phyloP scores from a whole-genome alignment of 2,888 invertebrate species.

The Tubiluchus corallicola region DNA sequence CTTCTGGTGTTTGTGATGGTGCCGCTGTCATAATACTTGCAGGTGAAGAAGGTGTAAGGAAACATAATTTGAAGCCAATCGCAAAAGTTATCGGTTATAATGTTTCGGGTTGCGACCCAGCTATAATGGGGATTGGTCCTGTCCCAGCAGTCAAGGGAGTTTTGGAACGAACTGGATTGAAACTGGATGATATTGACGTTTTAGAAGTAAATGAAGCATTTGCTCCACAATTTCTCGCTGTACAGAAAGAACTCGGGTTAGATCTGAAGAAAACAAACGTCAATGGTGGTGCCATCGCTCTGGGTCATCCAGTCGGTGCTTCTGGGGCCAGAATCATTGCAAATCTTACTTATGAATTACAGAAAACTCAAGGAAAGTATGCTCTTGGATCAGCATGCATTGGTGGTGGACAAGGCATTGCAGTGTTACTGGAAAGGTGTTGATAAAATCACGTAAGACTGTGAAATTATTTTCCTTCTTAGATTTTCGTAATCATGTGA shows the following conservation, averaged over 20 bases:
- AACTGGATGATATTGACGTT: constrained; percentile 68
- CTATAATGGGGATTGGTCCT: constrained; percentile 90
- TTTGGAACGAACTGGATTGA: constrained; percentile 54
- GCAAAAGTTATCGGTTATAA: constrained; percentile 79
- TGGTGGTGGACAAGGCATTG: constrained; percentile 96
- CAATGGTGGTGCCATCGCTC: constrained; percentile 85
- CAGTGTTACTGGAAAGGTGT: constrained; percentile 54
- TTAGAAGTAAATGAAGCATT: constrained; percentile 98
- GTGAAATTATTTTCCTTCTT: too few species aligned
- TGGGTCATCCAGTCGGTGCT: constrained; percentile 93
- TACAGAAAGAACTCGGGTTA: constrained; percentile 66
- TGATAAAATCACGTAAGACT: too few species aligned
- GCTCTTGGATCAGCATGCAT: constrained; percentile 93
- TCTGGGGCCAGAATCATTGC: constrained; percentile 79
- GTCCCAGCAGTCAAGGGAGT: constrained; percentile 77
- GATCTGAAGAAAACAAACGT: constrained; percentile 75
- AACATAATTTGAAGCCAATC: constrained; percentile 61
- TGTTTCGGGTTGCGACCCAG: constrained; percentile 75
- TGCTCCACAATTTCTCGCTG: constrained; percentile 79
- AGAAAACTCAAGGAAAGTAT: constrained; percentile 57
- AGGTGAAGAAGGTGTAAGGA: constrained; percentile 66
- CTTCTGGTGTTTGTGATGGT: constrained; percentile 94
- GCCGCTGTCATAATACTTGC: constrained; percentile 79
- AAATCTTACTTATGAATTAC: constrained; percentile 75
- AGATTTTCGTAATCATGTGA: too few species aligned